These are phyloP conservation scores for Eulithis prunata DNA, from an alignment of 2,888 invertebrate genomes.

Conservation along the genomic window DNA sequence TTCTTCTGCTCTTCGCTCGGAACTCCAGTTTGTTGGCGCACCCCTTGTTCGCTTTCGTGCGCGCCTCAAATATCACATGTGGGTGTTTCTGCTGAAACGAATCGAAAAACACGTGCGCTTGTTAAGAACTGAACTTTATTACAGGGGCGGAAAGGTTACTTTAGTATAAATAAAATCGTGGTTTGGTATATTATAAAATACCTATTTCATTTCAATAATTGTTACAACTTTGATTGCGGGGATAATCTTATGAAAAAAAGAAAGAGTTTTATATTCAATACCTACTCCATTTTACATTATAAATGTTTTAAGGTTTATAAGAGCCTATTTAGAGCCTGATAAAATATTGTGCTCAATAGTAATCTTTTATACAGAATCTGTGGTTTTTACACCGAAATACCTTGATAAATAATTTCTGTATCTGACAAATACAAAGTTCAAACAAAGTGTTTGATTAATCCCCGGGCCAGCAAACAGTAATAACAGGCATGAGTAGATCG, in stretches of 20 bases:
- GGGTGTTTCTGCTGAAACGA: constrained; percentile 97
- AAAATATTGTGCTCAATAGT: too few relatives aligned
- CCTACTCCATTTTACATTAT: too few relatives aligned
- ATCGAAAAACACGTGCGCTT: constrained; percentile 60
- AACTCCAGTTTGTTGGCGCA: constrained; percentile 94
- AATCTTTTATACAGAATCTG: too few relatives aligned
- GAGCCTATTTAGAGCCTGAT: too few relatives aligned
- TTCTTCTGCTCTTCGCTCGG: constrained; percentile 87
- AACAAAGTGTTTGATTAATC: constrained; percentile 16
- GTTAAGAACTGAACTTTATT: constrained; percentile 44
- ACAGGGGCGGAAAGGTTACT: not conserved
- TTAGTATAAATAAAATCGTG: not conserved
- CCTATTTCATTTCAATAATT: too few relatives aligned
- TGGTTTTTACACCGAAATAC: not conserved
- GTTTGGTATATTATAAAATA: too few relatives aligned
- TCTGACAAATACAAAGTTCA: not conserved
- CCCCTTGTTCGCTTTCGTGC: constrained; percentile 94
- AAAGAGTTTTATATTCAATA: too few relatives aligned
- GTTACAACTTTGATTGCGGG: too few relatives aligned
- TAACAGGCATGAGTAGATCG: constrained; percentile 11
- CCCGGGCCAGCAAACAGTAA: constrained; percentile 17
- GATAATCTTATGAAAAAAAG: too few relatives aligned
- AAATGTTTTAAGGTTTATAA: too few relatives aligned
- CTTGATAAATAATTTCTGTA: not conserved
- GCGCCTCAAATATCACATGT: constrained; percentile 98